These are phyloP conservation scores for Spongilla lacustris DNA, from an alignment of 37 sponge, comb jelly and placozoan species.

Conservation along the genomic window DNA sequence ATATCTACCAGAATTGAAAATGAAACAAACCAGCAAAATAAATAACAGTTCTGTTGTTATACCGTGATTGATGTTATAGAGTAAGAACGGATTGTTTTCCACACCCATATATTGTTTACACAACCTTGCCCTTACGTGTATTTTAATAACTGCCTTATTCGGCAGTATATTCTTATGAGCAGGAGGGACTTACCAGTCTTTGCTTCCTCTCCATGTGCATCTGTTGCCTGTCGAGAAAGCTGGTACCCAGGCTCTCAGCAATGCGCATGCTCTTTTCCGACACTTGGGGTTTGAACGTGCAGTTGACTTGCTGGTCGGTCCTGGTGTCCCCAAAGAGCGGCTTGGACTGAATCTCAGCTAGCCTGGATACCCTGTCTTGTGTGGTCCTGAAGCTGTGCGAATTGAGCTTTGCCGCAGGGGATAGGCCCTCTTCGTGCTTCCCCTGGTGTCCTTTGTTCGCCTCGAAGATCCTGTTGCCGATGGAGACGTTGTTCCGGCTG, in stretches of 20 bases:
- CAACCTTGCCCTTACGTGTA: no score
- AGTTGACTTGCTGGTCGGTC: conserved; percentile 6
- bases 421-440: not conserved
- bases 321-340: conserved; percentile 15
- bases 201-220: conserved; percentile 58
- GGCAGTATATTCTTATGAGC: no score
- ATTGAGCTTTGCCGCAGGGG: conserved; percentile 75
- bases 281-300: conserved; percentile 71
- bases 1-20: no score
- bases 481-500: conserved; percentile 5
- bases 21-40: no score
- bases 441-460: not conserved
- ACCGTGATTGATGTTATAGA: no score
- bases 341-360: conserved; percentile 32
- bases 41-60: no score
- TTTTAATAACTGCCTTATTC: no score
- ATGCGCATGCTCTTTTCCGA: conserved; percentile 58
- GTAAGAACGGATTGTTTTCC: no score
- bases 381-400: conserved; percentile 55
- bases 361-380: conserved; percentile 39
- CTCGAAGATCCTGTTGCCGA: conserved; percentile 19
- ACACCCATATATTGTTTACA: no score
- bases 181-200: conserved; percentile 18
- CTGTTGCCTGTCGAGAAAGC: conserved; percentile 68
- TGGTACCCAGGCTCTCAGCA: conserved; percentile 55